Evolutionary conservation across 1,140 invertebrate species (phyloP).

Genomic region (Orussus abietinus): DNA sequence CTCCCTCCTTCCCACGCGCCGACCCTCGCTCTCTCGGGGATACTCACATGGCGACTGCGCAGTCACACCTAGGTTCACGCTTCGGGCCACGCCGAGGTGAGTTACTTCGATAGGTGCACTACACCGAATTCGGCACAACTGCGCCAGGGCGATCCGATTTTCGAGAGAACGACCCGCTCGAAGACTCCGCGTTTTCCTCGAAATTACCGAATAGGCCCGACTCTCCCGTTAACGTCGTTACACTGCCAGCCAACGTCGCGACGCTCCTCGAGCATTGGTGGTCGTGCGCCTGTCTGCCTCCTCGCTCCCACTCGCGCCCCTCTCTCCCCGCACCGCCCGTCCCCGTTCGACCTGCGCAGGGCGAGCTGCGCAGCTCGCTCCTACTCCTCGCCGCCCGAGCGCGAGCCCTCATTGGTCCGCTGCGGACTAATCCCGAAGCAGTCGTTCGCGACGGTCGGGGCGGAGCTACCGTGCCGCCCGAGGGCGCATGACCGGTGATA

Average conservation of each 20-base stretch:
- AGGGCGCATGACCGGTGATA: slow-evolving; percentile 36
- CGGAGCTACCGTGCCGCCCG: slow-evolving; percentile 30
- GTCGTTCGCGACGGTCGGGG: slow-evolving; percentile 35
- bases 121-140: too few relatives aligned
- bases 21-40: too few relatives aligned
- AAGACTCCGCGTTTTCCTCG: too few relatives aligned
- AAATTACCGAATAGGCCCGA: too few relatives aligned
- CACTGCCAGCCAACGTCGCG: slow-evolving; percentile 16
- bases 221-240: slow-evolving; percentile 12
- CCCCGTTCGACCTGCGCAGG: too few relatives aligned
- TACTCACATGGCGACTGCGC: slow-evolving; percentile 52
- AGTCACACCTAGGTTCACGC: slow-evolving; percentile 48
- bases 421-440: slow-evolving; percentile 46
- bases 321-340: neutral
- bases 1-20: too few relatives aligned
- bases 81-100: slow-evolving; percentile 28
- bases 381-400: slow-evolving; percentile 16
- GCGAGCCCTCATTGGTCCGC: slow-evolving; percentile 35
- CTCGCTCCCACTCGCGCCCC: slow-evolving; percentile 20
- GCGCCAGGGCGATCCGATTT: too few relatives aligned
- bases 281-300: slow-evolving; percentile 26
- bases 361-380: slow-evolving; percentile 19
- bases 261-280: slow-evolving; percentile 24
- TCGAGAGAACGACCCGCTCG: too few relatives aligned
- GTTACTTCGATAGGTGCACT: slow-evolving; percentile 4